Percentiles rank a stretch among this genome's conserved stretches.
Evolutionary conservation across 2,113 vertebrate genomes (phyloP).

Genomic region (Ceyx melanurus): DNA sequence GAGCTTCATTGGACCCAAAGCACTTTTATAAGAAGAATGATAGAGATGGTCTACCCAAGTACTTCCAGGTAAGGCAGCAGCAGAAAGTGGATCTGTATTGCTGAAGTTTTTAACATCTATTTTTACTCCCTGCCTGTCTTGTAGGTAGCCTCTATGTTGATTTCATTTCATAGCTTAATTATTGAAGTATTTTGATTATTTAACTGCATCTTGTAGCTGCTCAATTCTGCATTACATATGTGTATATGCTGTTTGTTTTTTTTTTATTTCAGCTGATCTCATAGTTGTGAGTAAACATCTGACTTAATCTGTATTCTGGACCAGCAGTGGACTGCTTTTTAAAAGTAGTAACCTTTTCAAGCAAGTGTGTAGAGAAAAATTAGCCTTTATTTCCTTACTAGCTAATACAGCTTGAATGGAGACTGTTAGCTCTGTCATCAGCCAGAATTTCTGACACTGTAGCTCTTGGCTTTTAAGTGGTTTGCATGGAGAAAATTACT

Average conservation of each 20-base stretch:
- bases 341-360: not conserved
- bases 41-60: slow-evolving; percentile 91
- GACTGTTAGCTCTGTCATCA: not conserved
- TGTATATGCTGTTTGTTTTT: not conserved
- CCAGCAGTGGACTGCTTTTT: not conserved
- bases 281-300: not conserved
- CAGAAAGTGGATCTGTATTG: not conserved
- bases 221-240: not conserved
- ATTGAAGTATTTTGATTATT: not conserved
- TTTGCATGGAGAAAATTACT: not conserved
- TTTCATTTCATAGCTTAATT: not conserved
- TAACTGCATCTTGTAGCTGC: not conserved
- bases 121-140: not conserved
- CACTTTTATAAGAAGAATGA: slow-evolving; percentile 98
- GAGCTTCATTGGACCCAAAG: slow-evolving; percentile 89
- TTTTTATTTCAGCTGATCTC: not conserved
- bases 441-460: not conserved
- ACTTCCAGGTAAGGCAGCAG: slow-evolving; percentile 86
- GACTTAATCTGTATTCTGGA: not conserved
- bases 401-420: not conserved
- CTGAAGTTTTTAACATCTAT: not conserved
- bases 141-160: not conserved
- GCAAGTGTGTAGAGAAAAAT: not conserved
- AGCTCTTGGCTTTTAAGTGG: not conserved
- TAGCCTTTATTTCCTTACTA: not conserved